A percentile compares a stretch with the other conserved stretches of the same genome.
These are phyloP conservation scores for Himalopsyche phryganea DNA, from an alignment of 1,140 invertebrate genomes.

Conservation along the genomic window DNA sequence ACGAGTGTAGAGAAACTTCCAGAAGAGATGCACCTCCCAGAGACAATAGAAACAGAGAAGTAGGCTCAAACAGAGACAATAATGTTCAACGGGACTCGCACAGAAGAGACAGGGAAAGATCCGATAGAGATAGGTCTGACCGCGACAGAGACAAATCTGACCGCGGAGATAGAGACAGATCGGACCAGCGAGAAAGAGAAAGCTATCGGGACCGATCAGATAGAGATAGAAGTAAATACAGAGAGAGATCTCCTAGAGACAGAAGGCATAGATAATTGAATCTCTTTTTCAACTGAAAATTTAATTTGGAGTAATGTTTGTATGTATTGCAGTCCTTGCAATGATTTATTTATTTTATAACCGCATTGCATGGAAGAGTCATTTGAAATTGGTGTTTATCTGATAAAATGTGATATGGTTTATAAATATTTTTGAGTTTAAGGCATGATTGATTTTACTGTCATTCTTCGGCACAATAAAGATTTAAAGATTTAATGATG, in stretches of 20 bases:
- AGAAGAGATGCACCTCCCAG: background rate
- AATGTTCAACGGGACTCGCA: constrained; percentile 1
- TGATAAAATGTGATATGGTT: background rate
- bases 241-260: constrained; percentile 22
- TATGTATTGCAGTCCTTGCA: too few relatives aligned
- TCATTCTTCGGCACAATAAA: too few relatives aligned
- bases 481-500: too few relatives aligned
- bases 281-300: background rate
- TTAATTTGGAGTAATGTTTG: too few relatives aligned
- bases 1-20: background rate
- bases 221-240: constrained; percentile 41
- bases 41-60: background rate
- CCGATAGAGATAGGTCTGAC: constrained; percentile 34
- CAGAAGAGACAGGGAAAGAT: constrained; percentile 14
- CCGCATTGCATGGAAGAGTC: too few relatives aligned
- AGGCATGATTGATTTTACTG: background rate
- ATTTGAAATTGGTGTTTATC: background rate
- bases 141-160: constrained; percentile 34
- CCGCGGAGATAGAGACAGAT: constrained; percentile 31
- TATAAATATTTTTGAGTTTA: background rate
- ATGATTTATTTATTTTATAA: too few relatives aligned
- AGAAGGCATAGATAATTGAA: constrained; percentile 7
- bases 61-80: constrained; percentile 25
- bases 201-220: constrained; percentile 17
- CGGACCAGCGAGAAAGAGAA: constrained; percentile 42